Base-by-base conservation (phyloP, 2,113 vertebrate genomes). In the Etheostoma cragini region DNA sequence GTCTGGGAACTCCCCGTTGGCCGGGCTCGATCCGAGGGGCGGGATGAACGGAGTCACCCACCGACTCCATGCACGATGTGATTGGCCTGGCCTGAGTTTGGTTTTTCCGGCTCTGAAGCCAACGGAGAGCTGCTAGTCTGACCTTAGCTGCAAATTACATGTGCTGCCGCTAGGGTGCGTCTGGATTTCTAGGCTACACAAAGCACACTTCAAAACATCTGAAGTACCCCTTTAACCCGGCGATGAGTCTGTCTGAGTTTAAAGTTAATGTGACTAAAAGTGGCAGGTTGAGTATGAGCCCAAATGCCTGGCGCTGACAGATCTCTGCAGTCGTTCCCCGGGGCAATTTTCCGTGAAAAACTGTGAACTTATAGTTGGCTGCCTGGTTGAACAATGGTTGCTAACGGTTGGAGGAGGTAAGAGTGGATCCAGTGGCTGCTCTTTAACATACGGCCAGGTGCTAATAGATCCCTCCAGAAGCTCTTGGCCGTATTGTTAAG, bases 371-470 rank as follows among this genome's bases (percentile, higher is more conserved):
- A 81, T 83, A 62, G 66, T 4, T 2, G 1, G 66, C 82, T 52
- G 83, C 72, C 81, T 60, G 68, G 13, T 53, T 88, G 78, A 84
- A 71, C 80, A 30, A 86, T 88, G 76, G 74, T 42, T 46, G 65
- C 50, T 62, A 42, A 52, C 19, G 61, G 77, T 79, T 46, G 38
- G 13, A 63, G 60, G 62, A 84, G 85, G 77, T 64, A 47, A 35
- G 71, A 65, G 78, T 74, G 62, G 80, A 56, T 74, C 70, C 72
- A 60, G 67, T 46, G 71, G 62, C 76, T 24, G 46, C 80, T 79
- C 81, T 81, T 78, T 82, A 89, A 84, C 91, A 85, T 87, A 86
- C 71, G 87, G 82, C 72, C 15, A 56, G 63, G 77, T 84, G 86
- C 80, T 88, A 87, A 91, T 85, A 83, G 78, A 78, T 83, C 85